phyloP scores from a whole-genome alignment of 2,888 invertebrate species.

The Odontothrips loti region DNA sequence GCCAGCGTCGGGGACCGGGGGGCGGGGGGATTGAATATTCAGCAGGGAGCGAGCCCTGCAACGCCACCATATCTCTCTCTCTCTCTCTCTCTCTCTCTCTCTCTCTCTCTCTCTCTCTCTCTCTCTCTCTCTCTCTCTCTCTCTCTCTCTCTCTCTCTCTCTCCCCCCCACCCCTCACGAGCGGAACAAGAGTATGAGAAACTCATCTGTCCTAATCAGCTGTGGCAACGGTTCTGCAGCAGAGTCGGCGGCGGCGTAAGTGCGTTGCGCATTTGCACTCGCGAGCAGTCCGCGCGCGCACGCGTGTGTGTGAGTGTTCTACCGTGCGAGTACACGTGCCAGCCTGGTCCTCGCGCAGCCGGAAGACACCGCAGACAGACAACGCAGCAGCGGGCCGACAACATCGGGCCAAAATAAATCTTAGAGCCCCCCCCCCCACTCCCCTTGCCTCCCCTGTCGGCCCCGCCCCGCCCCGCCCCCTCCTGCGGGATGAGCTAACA shows the following conservation, averaged over 20 bases:
- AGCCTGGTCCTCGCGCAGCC: too few species aligned
- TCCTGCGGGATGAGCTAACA: too few species aligned
- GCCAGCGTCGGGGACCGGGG: too few species aligned
- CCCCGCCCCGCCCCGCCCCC: too few species aligned
- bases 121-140: not conserved
- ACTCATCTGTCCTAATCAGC: constrained; percentile 9
- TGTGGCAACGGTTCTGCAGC: not conserved
- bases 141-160: not conserved
- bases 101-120: not conserved
- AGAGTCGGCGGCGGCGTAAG: not conserved
- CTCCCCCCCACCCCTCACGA: not conserved
- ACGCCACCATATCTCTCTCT: not conserved
- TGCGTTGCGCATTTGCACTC: not conserved
- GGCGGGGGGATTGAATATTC: not conserved
- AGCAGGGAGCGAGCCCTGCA: not conserved
- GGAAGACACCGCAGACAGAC: not conserved
- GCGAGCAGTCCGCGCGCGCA: not conserved
- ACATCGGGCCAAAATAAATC: too few species aligned
- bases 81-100: not conserved
- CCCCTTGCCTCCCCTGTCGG: too few species aligned
- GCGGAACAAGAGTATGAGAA: constrained; percentile 4
- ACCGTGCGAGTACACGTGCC: not conserved
- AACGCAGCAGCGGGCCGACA: not conserved
- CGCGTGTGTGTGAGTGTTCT: not conserved
- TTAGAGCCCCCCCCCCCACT: too few species aligned